Base-by-base conservation (phyloP, 2,113 vertebrate genomes). In the Paradoxurus hermaphroditus region DNA sequence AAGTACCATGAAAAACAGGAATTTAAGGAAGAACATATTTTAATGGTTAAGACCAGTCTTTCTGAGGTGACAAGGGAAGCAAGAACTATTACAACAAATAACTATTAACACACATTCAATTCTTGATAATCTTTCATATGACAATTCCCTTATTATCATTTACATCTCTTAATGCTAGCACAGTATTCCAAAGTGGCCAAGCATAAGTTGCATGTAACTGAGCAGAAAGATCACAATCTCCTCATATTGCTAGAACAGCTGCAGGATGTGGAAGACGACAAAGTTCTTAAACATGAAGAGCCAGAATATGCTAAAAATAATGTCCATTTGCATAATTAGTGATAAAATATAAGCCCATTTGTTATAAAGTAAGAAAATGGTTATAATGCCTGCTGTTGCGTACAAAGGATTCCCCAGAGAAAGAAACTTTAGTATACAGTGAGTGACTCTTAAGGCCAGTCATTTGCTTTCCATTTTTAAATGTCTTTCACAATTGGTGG, bases 21-120 rank as follows among this genome's bases (percentile, higher is more conserved):
- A 65, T 82, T 70, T 39, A 85, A 85, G n/a, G 39, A 89, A 95
- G 34, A 87, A 84, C 3, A 15, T 25, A 9, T 89, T 96, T 97
- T 97, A 97, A 95, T 96, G 65, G 23, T 88, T 88, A 44, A 92
- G 90, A 88, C 14, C 39, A 85, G 51, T 85, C 29, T 84, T 88
- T 90, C 49, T 34, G n/a, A 39, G 11, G 18, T 51, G 23, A 91
- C 18, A 36, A 34, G 44, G 65, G 89, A 89, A 84, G 65, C 25
- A 67, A 89, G 21, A 85, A 34, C 41, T 82, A 91, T n/a, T 53
- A 81, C 12, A 93, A 75, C 29, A 86, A 83, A 56, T 44, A 92
- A 36, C 25, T 27, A 16, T 56, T 46, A 84, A 86, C 27, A 14
- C 21, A 87, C 5, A 86, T 56, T 53, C 14, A 77, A 46, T 7